Base-by-base conservation (phyloP, 2,888 invertebrate species). In the Stenurella melanura region DNA sequence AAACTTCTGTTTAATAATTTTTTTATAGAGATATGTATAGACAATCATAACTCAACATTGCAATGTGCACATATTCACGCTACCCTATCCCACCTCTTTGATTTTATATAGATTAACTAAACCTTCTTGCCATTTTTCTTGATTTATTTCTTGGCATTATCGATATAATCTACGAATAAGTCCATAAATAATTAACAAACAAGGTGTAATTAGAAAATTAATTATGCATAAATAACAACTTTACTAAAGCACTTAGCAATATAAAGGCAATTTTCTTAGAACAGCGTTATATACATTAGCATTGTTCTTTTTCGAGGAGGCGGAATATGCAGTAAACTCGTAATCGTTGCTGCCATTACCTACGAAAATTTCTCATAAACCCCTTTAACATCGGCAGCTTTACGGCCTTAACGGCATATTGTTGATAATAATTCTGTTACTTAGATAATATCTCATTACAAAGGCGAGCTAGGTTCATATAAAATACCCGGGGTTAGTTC, bases 361-460 rank as follows among this genome's bases (percentile, higher is more conserved):
- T 50, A 50, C n/a, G 50, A 50, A 50, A 50, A 50, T 50, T 50
- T 50, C 50, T 50, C 50, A 50, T 50, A 50, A 50, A 50, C 15
- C 50, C 50, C 50, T 50, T 50, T 15, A 50, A n/a, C n/a, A 50
- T 50, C 50, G n/a, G 50, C 50, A 50, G 50, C 50, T 50, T 50
- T 50, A 50, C 6, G n/a, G n/a, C 50, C 50, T 50, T 50, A 50
- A n/a, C 50, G n/a, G 12, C 50, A 50, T 50, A 50, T 50, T 50
- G 50, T 50, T 50, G 50, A 50, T 50, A 50, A 50, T 50, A 50
- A 50, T 50, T 50, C 50, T 50, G 50, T 50, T 50, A 50, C 50
- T 15, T 50, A 50, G 50, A 50, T n/a, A 50, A 50, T 50, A 50
- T n/a, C 50, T 50, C n/a, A 17, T 50, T 50, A 50, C 50, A 50